Evolutionary conservation across 2,797 vertebrate genomes (phyloP).

Genomic region (Mormyrops attenuatus): DNA sequence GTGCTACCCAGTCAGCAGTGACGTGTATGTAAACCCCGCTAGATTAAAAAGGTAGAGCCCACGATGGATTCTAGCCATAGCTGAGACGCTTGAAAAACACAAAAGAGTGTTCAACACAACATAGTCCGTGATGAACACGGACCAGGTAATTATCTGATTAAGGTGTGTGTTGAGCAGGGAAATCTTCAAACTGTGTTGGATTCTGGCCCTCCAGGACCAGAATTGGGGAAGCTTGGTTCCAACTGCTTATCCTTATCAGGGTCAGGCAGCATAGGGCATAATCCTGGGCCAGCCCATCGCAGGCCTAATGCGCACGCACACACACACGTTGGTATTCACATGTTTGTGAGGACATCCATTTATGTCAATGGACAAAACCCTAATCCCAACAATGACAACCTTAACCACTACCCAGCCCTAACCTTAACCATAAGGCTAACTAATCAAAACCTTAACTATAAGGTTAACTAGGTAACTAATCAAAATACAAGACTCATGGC

Average conservation of each 20-base stretch:
- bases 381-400: background rate
- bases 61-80: background rate
- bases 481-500: background rate
- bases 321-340: background rate
- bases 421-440: background rate
- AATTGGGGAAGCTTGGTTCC: background rate
- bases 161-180: background rate
- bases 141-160: background rate
- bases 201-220: background rate
- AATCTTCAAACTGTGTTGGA: background rate
- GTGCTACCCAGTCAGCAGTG: background rate
- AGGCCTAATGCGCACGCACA: background rate
- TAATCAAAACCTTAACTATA: background rate
- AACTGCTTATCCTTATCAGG: background rate
- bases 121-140: background rate
- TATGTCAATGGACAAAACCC: background rate
- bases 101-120: background rate
- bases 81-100: background rate
- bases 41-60: background rate
- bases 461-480: background rate
- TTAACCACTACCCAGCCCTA: background rate
- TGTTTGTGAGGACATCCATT: background rate
- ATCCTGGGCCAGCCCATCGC: background rate
- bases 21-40: background rate
- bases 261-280: background rate